Base-by-base conservation (phyloP, 2,888 invertebrate species). In the Agrotis puta region DNA sequence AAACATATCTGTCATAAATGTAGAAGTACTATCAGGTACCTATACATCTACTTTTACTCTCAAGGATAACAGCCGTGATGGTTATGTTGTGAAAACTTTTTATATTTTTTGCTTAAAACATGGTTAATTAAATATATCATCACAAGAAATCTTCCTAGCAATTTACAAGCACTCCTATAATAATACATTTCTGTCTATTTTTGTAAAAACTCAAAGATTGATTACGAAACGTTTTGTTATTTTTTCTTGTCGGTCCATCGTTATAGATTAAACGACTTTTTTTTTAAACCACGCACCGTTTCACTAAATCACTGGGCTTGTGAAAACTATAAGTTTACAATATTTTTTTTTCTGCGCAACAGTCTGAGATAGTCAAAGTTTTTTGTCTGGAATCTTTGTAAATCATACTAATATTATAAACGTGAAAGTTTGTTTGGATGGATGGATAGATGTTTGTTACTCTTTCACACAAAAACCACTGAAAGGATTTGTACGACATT, bases 231-330 rank as follows among this genome's bases (percentile, higher is more conserved):
- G 84, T 79, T 86, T 85, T 70, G 59, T 77, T 83, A 59, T 84
- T 87, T 88, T 83, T 83, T 85, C 76, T 83, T 83, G 81, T 79
- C 81, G 77, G 84, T 86, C 86, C 85, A 77, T 83, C 86, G 85
- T 87, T 87, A 75, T 77, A 90, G 86, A 91, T 91, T 89, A 88
- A 91, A 88, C 82, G 83, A 87, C 88, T 90, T 86, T 91, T 89
- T 88, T 81, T 84, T 83, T 13, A 33, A 86, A 88, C 85, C 88
- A 87, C 89, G 88, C 89, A 85, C 77, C 90, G 87, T 88, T 88
- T 89, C 89, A 89, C 91, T 91, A 92, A 94, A 94, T 93, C 92
- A 93, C 90, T 86, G 89, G 89, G 87, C 89, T 91, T 88, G 91
- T 93, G 91, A 91, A 92, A 91, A 90, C 91, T 92, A 91, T 92